Percentiles rank a stretch among this genome's conserved stretches.
These are phyloP conservation scores for Callipepla squamata DNA, from an alignment of 2,113 vertebrate species.

Conservation along the genomic window DNA sequence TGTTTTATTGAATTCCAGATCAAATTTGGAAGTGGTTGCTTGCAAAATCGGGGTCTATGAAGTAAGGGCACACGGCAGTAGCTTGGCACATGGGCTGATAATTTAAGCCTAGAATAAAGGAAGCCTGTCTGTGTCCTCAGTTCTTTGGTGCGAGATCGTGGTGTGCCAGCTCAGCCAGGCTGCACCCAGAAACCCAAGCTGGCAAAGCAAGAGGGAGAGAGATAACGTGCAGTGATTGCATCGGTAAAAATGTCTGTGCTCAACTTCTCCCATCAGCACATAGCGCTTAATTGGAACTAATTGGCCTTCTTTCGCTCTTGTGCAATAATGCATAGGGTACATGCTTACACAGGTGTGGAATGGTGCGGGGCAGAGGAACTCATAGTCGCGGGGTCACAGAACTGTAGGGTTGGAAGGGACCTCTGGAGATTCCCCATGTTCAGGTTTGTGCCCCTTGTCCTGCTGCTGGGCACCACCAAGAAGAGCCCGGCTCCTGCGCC, in stretches of 20 bases:
- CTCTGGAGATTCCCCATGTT: too few relatives aligned
- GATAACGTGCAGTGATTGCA: not conserved
- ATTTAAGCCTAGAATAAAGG: not conserved
- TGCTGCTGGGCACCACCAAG: too few relatives aligned
- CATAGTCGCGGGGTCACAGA: not conserved
- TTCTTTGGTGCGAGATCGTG: not conserved
- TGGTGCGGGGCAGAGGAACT: not conserved
- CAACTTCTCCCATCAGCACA: not conserved
- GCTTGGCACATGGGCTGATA: not conserved
- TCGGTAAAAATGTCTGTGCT: not conserved
- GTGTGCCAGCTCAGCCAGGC: not conserved
- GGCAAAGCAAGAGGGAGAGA: not conserved
- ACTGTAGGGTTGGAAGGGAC: not conserved
- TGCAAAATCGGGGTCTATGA: not conserved
- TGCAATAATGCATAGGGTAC: not conserved
- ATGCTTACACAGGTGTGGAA: not conserved
- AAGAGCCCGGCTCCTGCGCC: too few relatives aligned
- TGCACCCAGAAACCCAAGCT: not conserved
- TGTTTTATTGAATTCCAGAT: not conserved
- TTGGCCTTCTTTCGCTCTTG: not conserved
- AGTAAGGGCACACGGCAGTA: not conserved
- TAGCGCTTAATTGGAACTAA: not conserved
- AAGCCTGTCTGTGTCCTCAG: not conserved
- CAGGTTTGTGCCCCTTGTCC: too few relatives aligned
- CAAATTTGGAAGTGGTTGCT: not conserved